Base-by-base conservation (phyloP, 1,140 invertebrate species). In the Magallana ariakensis region DNA sequence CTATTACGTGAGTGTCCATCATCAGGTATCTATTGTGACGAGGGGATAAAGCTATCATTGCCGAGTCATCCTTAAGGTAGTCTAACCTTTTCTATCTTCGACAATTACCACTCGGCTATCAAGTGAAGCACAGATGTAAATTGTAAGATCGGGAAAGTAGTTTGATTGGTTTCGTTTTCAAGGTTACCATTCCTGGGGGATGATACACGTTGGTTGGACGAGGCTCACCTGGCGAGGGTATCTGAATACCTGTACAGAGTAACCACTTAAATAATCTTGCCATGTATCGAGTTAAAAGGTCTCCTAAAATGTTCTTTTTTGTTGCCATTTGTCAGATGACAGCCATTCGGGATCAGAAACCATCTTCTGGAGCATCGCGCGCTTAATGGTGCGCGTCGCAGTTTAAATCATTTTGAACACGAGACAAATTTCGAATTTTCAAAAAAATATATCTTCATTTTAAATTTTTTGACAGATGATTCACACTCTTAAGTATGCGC, bases 401-500 rank as follows among this genome's bases (percentile, higher is more conserved):
- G 66, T 75, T 75, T 75, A 75, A 75, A 75, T 75, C 66, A 75
- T 75, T 75, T 75, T 75, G 66, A 75, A 75, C 66, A 75, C 33
- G 66, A 19, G 66, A 75, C 33, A 75, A 75, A 75, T 75, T 75
- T 75, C 66, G 66, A 75, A 46, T 46, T 75, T 75, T 75, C 13
- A 26, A 75, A 75, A 46, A 75, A 70, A 75, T 33, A 62, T 19
- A 75, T 75, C 66, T 75, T 75, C 22, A 75, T 26, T 75, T 75
- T 26, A 75, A 9, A 75, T 75, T 26, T 75, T 75, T 75, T 75
- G 66, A 75, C 22, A 75, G 62, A 75, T 75, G 66, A 75, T 75
- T 75, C 66, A 75, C 66, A 75, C 66, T 26, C 66, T 75, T 26
- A 75, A 75, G 22, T 75, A 75, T 33, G 66, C 66, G 33, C 66